Evolutionary conservation across 2,113 vertebrate genomes (phyloP).

Genomic region (Salvelinus namaycush): DNA sequence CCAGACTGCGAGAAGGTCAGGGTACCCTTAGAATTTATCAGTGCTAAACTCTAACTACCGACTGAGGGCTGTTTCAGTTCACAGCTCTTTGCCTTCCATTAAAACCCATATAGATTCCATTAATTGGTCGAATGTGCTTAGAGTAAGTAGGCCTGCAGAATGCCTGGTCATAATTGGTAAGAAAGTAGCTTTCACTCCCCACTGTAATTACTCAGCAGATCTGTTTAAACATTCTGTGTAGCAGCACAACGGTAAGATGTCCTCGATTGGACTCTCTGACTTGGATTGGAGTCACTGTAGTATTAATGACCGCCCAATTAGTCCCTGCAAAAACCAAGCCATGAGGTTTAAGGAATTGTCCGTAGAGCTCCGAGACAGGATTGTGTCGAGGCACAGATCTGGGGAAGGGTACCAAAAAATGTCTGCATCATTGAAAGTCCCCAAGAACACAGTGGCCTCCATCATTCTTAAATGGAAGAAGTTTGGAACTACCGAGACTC

Average conservation of each 20-base stretch:
- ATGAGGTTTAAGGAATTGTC: too few species aligned
- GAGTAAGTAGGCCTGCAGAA: background rate
- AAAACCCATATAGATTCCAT: background rate
- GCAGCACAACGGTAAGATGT: background rate
- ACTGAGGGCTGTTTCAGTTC: background rate
- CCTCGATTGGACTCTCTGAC: background rate
- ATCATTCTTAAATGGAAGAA: too few species aligned
- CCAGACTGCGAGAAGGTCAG: background rate
- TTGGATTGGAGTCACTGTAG: background rate
- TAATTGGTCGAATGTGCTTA: background rate
- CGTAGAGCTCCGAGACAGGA: too few species aligned
- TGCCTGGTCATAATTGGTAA: background rate
- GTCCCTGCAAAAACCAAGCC: too few species aligned
- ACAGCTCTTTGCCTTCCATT: background rate
- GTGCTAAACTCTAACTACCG: background rate
- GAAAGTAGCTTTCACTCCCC: background rate
- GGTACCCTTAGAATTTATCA: background rate
- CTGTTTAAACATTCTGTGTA: constrained; percentile 1
- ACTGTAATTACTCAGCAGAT: constrained; percentile 5
- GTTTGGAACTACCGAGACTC: too few species aligned
- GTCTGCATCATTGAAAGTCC: too few species aligned
- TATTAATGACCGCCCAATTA: constrained; percentile 10
- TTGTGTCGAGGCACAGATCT: too few species aligned
- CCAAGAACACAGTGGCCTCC: too few species aligned
- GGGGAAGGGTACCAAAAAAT: too few species aligned